These are phyloP conservation scores for Tiphia femorata DNA, from an alignment of 2,888 invertebrate genomes.

Conservation along the genomic window DNA sequence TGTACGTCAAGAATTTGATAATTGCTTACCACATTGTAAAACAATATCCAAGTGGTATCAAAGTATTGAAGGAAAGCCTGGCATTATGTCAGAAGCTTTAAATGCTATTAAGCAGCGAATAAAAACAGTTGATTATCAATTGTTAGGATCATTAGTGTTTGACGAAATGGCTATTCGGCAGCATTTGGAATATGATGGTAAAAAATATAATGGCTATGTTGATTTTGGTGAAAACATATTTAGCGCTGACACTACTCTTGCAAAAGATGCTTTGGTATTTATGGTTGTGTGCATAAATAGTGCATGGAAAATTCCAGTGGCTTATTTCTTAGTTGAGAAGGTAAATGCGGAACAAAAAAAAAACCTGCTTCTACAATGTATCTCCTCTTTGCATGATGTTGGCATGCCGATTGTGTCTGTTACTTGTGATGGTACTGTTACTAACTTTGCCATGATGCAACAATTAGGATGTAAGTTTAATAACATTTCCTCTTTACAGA, in stretches of 20 bases:
- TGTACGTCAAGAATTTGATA: background rate
- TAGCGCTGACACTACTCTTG: background rate
- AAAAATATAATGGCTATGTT: background rate
- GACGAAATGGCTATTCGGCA: background rate
- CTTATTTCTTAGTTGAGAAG: constrained; percentile 1
- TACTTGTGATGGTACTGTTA: constrained; percentile 8
- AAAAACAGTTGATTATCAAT: background rate
- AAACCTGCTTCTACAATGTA: constrained; percentile 2
- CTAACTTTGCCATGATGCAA: constrained; percentile 9
- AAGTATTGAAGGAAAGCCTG: background rate
- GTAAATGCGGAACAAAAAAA: constrained; percentile 6
- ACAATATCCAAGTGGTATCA: background rate
- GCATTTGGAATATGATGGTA: background rate
- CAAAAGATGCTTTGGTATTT: background rate
- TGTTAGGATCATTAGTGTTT: background rate
- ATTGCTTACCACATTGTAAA: constrained; percentile 4
- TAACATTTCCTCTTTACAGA: constrained; percentile 2
- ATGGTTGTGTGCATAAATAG: constrained; percentile 9
- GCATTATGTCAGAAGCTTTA: background rate
- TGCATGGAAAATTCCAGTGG: constrained; percentile 5
- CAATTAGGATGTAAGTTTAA: too few relatives aligned
- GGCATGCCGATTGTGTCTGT: constrained; percentile 8
- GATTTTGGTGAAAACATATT: background rate
- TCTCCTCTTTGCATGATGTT: constrained; percentile 1
- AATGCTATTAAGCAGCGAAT: background rate